phyloP scores from a whole-genome alignment of 2,113 vertebrate genomes.

The Brachypteracias leptosomus region DNA sequence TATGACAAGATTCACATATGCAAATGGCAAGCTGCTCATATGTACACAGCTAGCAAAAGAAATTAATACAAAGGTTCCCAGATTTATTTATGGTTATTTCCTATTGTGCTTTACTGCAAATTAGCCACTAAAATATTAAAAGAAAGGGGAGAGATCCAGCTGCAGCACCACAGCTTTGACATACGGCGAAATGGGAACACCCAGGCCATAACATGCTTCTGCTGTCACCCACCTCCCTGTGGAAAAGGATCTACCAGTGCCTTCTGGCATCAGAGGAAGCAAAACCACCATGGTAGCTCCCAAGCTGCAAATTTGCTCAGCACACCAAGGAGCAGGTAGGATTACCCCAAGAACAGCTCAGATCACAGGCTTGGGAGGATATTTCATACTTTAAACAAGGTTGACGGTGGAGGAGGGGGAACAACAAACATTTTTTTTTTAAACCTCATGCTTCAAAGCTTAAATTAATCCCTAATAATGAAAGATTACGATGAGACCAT shows the following conservation, averaged over 20 bases:
- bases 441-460: constrained; percentile 31
- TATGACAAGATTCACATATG: constrained; percentile 77
- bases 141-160: not conserved
- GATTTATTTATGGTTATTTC: constrained; percentile 66
- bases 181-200: not conserved
- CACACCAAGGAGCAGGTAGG: not conserved
- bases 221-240: not conserved
- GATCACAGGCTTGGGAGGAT: not conserved
- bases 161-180: constrained; percentile 19
- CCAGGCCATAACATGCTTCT: not conserved
- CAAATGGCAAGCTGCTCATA: constrained; percentile 70
- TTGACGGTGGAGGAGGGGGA: not conserved
- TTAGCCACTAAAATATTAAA: constrained; percentile 20
- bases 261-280: not conserved
- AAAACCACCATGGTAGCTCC: not conserved
- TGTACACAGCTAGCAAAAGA: constrained; percentile 60
- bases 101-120: constrained; percentile 58
- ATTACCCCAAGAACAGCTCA: not conserved
- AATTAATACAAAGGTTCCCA: constrained; percentile 68
- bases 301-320: not conserved
- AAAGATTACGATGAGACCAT: constrained; percentile 4
- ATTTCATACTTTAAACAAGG: not conserved
- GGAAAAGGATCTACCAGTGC: not conserved
- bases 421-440: not conserved
- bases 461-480: constrained; percentile 53